phyloP scores from a whole-genome alignment of 1,140 invertebrate genomes.

The Apocrypta bakeri region DNA sequence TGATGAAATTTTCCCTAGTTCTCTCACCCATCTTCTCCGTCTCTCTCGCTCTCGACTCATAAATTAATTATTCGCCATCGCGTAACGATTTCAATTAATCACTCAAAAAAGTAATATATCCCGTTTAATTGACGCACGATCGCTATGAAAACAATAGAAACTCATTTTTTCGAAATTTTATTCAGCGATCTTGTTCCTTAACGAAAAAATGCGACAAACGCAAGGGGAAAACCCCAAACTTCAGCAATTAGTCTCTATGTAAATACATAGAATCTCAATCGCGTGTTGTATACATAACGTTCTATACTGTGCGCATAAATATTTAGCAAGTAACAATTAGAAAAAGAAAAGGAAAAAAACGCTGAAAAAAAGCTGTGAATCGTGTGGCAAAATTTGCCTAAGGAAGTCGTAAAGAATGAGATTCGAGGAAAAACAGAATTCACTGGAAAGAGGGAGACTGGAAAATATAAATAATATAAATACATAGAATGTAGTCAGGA shows the following conservation, averaged over 20 bases:
- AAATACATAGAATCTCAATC: neutral
- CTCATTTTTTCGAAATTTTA: neutral
- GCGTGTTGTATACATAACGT: neutral
- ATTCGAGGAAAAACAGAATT: neutral
- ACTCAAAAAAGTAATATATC: conserved; percentile 9
- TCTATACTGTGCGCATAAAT: neutral
- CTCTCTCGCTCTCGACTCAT: neutral
- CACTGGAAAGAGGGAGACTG: neutral
- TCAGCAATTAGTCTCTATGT: neutral
- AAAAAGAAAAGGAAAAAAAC: neutral
- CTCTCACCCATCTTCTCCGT: no score
- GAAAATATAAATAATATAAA: neutral
- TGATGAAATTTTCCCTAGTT: neutral
- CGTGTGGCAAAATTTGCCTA: no score
- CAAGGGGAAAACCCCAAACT: neutral
- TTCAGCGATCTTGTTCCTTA: neutral
- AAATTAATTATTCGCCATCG: neutral
- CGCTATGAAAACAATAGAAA: neutral
- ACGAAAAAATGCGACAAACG: neutral
- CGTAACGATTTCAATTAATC: conserved; percentile 7
- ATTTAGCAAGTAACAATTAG: neutral
- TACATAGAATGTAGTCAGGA: neutral
- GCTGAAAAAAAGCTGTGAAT: neutral
- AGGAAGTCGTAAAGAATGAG: neutral
- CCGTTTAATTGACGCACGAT: neutral